phyloP scores from a whole-genome alignment of 2,113 vertebrate species.

The Atrichornis clamosus region DNA sequence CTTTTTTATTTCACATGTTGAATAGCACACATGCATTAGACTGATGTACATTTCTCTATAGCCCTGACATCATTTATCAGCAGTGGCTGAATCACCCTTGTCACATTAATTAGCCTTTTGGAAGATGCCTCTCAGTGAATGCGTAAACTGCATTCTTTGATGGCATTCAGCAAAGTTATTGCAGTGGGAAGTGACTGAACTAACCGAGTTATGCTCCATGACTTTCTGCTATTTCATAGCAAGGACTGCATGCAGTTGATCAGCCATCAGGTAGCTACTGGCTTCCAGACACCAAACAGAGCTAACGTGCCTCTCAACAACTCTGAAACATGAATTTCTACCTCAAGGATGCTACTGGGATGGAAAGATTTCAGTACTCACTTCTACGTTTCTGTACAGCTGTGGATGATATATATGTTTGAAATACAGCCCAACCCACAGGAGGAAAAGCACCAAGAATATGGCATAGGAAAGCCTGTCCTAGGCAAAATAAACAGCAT shows the following conservation, averaged over 20 bases:
- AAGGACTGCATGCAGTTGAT: not conserved
- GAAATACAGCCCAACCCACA: not conserved
- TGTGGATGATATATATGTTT: not conserved
- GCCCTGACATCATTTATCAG: slow-evolving; percentile 14
- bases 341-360: not conserved
- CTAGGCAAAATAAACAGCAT: not conserved
- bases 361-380: not conserved
- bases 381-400: not conserved
- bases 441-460: not conserved
- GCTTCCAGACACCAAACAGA: not conserved
- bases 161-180: slow-evolving; percentile 10
- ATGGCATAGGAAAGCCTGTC: not conserved
- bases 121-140: not conserved
- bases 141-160: not conserved
- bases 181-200: not conserved
- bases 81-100: not conserved
- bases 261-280: not conserved
- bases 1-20: not conserved
- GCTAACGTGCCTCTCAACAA: not conserved
- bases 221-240: not conserved
- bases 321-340: not conserved
- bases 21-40: not conserved
- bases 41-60: not conserved
- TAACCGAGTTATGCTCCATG: not conserved
- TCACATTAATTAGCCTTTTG: slow-evolving; percentile 33